Percentiles rank a stretch among this genome's conserved stretches.
Conservation (phyloP, 2,113 vertebrate genomes). For the Connochaetes taurinus region DNA sequence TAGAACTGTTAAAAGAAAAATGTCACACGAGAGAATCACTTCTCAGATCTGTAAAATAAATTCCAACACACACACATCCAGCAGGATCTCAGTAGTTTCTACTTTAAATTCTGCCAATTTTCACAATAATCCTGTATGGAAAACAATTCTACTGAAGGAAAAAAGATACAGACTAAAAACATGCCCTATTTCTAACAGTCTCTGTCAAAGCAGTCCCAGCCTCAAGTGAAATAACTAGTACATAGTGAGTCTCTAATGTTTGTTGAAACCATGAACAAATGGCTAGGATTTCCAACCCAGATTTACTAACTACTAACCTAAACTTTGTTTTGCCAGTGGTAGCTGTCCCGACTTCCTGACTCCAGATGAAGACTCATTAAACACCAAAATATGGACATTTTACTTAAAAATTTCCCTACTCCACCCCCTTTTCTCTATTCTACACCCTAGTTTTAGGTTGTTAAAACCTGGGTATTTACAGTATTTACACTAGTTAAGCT, state of each 20-base stretch:
- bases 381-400: neutral
- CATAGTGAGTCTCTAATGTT: neutral
- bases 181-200: neutral
- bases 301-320: neutral
- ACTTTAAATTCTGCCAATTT: slow-evolving; percentile 32
- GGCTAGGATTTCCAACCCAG: neutral
- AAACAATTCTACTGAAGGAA: slow-evolving; percentile 24
- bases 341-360: neutral
- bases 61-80: neutral
- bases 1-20: neutral
- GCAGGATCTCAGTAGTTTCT: neutral
- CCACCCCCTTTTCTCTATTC: neutral
- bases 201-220: neutral
- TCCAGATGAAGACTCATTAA: neutral
- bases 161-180: neutral
- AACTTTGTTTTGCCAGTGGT: neutral
- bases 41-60: neutral
- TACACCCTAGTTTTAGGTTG: neutral
- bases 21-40: neutral
- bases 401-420: neutral
- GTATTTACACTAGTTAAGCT: neutral
- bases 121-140: neutral
- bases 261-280: neutral
- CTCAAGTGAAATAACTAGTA: neutral
- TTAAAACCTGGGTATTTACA: neutral